Evolutionary conservation across 2,797 vertebrate species (phyloP), one percentile per base, ranked within the genome.

Genomic region (Mycteria americana): DNA sequence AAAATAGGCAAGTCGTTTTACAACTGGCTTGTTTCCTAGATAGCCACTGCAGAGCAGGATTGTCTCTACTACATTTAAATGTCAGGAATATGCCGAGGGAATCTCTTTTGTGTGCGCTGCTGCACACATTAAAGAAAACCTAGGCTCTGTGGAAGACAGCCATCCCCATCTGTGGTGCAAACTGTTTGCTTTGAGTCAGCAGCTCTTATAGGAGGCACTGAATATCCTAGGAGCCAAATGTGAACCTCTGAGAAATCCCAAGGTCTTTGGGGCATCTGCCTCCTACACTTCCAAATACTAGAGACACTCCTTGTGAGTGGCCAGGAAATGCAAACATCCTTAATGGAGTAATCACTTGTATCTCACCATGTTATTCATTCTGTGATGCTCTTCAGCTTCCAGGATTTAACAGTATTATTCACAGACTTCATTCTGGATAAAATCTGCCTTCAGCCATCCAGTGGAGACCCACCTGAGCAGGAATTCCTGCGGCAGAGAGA

Each of bases 261-360:
- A 16, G 46, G 27, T 62, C 33, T 92, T 93, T 73, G 51, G 11
- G 25, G 12, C 35, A n/a, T 62, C 17, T 68, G n/a, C 53, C n/a
- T 70, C 30, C 11, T 65, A 11, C 4, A 3, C 8, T 57, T 75
- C 22, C 7, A 35, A 10, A 18, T 48, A 30, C 37, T 46, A 18
- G 21, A 57, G 46, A 11, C 3, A 0, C 1, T 46, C 12, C 24
- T 51, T 1, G 1, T 73, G 39, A 87, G 10, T 41, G 11, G 22
- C 54, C 63, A 37, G 62, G n/a, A 75, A 65, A 53, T 31, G 45
- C 28, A 35, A 62, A 54, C 41, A 31, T 57, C 37, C 31, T 14
- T 72, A 24, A 53, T 23, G 7, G 35, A 81, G 59, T 48, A 35
- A 75, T 78, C n/a, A 45, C 41, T 88, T 67, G 6, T 51, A 18